Evolutionary conservation across 2,797 vertebrate genomes (phyloP).

Genomic region (Mormyrops boulengeri): DNA sequence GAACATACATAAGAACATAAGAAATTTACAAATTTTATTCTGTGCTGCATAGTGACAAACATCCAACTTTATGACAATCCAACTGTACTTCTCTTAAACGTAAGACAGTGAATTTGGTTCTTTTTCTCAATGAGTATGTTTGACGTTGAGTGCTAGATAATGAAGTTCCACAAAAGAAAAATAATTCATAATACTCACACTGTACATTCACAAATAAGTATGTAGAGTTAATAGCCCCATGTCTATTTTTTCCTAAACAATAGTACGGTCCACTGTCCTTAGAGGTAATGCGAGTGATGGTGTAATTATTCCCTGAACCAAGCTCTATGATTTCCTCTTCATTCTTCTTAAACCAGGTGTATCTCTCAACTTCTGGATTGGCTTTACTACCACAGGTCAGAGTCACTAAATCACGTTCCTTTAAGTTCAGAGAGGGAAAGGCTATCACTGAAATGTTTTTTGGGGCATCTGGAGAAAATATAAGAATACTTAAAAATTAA

Average conservation of each 20-base stretch:
- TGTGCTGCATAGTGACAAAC: not conserved
- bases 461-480: not conserved
- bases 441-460: not conserved
- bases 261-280: not conserved
- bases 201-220: not conserved
- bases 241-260: not conserved
- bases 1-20: too few species aligned
- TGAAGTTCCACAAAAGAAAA: not conserved
- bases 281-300: not conserved
- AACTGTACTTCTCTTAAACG: not conserved
- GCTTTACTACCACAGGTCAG: not conserved
- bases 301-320: not conserved
- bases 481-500: not conserved
- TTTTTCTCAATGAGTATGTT: not conserved
- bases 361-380: not conserved
- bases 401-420: not conserved
- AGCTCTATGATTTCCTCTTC: not conserved
- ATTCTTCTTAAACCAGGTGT: constrained; percentile 12
- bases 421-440: not conserved
- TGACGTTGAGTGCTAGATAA: not conserved
- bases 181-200: not conserved
- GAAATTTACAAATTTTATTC: too few species aligned
- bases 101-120: not conserved
- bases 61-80: not conserved
- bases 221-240: not conserved